These are phyloP conservation scores for Orientallactaga bullata DNA, from an alignment of 2,113 vertebrate species.

Conservation along the genomic window DNA sequence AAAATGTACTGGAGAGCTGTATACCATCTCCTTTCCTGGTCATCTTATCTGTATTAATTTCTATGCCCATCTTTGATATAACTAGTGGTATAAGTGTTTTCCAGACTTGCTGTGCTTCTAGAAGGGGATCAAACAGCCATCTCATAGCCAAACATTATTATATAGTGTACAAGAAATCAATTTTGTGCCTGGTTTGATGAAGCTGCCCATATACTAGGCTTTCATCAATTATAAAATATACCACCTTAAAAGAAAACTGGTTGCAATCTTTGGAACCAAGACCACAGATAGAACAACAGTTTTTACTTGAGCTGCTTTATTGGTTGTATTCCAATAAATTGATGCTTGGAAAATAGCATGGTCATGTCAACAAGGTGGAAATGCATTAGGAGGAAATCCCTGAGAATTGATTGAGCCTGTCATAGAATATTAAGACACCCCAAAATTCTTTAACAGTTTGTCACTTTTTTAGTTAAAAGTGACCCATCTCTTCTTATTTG, in stretches of 20 bases:
- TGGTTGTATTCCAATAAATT: not conserved
- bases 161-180: not conserved
- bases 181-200: not conserved
- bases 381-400: not conserved
- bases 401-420: not conserved
- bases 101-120: not conserved
- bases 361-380: not conserved
- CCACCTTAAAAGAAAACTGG: not conserved
- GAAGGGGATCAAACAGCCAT: not conserved
- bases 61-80: not conserved
- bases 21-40: not conserved
- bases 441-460: not conserved
- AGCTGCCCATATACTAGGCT: not conserved
- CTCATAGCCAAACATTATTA: not conserved
- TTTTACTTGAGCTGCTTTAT: not conserved
- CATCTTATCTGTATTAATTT: not conserved
- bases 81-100: not conserved
- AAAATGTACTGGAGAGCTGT: not conserved
- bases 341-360: not conserved
- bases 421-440: too few species aligned
- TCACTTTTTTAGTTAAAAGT: not conserved
- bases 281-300: not conserved
- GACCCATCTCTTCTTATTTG: not conserved
- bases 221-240: not conserved
- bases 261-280: not conserved